Percentiles rank a stretch among this genome's conserved stretches.
Conservation (phyloP, 2,888 invertebrate genomes). For the Drosophila birchii region DNA sequence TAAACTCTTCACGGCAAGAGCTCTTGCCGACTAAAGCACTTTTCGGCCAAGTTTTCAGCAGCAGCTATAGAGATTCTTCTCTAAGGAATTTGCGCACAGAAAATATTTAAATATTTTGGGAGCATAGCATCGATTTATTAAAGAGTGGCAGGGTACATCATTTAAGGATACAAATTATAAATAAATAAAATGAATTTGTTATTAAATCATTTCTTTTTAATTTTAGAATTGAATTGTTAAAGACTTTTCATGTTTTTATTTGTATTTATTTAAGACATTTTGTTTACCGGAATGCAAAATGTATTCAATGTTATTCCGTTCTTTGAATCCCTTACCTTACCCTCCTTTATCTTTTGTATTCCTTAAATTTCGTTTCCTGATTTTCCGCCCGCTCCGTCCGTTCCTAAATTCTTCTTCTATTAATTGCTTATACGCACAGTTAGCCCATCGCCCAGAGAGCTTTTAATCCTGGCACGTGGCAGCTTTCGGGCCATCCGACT, state of each 20-base stretch:
- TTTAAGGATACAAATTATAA: too few relatives aligned
- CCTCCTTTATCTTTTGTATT: background rate
- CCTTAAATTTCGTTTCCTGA: background rate
- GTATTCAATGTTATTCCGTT: background rate
- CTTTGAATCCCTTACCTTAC: background rate
- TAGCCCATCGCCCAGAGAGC: slow-evolving; percentile 14
- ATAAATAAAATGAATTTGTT: too few relatives aligned
- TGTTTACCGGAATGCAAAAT: background rate
- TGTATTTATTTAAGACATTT: background rate
- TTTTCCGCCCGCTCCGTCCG: background rate
- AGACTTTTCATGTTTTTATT: background rate
- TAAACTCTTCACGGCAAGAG: slow-evolving; percentile 35
- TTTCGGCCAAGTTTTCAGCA: slow-evolving; percentile 21
- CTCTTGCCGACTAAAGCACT: slow-evolving; percentile 18
- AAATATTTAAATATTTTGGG: slow-evolving; percentile 27
- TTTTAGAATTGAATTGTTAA: background rate
- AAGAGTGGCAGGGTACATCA: background rate
- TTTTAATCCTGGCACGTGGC: slow-evolving; percentile 49
- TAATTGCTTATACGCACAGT: slow-evolving; percentile 41
- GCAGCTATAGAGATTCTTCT: slow-evolving; percentile 21
- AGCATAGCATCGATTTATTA: slow-evolving; percentile 4
- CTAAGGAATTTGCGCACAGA: slow-evolving; percentile 15
- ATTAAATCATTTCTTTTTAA: too few relatives aligned
- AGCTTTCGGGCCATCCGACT: slow-evolving; percentile 25
- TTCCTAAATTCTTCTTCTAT: slow-evolving; percentile 14